A percentile compares a stretch with the other conserved stretches of the same genome.
These are phyloP conservation scores for Pristiophorus japonicus DNA, from an alignment of 2,113 vertebrate genomes.

Conservation along the genomic window DNA sequence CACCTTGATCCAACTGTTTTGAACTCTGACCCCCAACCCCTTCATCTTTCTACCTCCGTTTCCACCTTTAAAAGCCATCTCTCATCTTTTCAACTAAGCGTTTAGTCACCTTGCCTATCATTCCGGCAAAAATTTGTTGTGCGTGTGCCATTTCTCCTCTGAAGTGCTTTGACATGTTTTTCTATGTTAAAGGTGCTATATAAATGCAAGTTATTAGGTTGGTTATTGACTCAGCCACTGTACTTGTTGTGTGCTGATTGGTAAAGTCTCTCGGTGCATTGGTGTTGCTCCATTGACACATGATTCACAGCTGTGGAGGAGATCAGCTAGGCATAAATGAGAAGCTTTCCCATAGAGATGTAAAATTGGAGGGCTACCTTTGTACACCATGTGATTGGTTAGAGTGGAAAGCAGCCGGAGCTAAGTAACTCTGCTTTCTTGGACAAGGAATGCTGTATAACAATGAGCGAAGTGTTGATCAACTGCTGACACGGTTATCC, in stretches of 20 bases:
- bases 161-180: background rate
- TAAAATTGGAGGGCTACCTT: background rate
- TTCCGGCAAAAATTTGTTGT: background rate
- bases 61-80: background rate
- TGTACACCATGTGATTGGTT: background rate
- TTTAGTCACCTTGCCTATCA: background rate
- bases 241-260: background rate
- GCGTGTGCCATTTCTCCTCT: background rate
- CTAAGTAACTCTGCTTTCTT: background rate
- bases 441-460: background rate
- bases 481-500: background rate
- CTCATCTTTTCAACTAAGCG: background rate
- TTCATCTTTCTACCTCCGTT: background rate
- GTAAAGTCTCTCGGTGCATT: background rate
- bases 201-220: background rate
- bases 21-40: background rate
- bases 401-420: background rate
- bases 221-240: background rate
- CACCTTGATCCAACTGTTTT: background rate
- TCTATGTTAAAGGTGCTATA: background rate
- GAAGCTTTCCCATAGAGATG: background rate
- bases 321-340: background rate
- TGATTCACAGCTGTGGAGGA: background rate
- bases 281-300: background rate
- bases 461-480: background rate